Evolutionary conservation across 2,888 invertebrate species (phyloP), one percentile per base, ranked within the genome.

Genomic region (Biston betularia): DNA sequence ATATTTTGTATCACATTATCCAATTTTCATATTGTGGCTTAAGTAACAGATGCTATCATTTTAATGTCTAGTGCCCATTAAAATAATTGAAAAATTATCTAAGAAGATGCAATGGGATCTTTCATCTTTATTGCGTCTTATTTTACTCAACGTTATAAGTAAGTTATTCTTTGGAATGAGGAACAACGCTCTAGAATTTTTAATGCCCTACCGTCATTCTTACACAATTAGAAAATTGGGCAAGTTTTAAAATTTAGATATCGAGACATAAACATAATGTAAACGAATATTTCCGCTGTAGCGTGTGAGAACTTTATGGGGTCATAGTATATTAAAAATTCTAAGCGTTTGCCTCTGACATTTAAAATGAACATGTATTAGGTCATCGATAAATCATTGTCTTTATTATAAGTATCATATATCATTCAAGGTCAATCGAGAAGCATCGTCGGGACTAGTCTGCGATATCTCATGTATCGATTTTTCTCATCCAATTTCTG

Each of bases 401-500:
- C 1, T 56, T 63, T 69, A 63, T 58, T 60, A 48, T n/a, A 55
- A 24, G 14, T 56, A 46, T 58, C 40, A 35, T 52, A 6, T 34
- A 40, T 48, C n/a, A 38, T 45, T 59, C 67, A 68, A 68, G 63
- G 67, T 46, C 38, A 45, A 15, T 46, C 35, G 10, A 14, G 35
- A 8, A 58, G 48, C 14, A 38, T n/a, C n/a, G 57, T 68, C 65
- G 50, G 68, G 49, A 46, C 68, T 65, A 57, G 63, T 68, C 72
- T 74, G 57, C 69, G 54, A 11, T 67, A 68, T 24, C 65, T 70
- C n/a, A 71, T 56, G 12, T 63, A 53, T 24, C 48, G 61, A 14
- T 63, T 72, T 64, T 80, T 79, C 64, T 85, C 77, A 77, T 84
- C 78, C 33, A 88, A 74, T 81, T 80, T 88, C 88, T 88, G 83